Percentiles rank a stretch among this genome's conserved stretches.
phyloP scores from a whole-genome alignment of 1,140 invertebrate species.

The Nasonia giraulti region DNA sequence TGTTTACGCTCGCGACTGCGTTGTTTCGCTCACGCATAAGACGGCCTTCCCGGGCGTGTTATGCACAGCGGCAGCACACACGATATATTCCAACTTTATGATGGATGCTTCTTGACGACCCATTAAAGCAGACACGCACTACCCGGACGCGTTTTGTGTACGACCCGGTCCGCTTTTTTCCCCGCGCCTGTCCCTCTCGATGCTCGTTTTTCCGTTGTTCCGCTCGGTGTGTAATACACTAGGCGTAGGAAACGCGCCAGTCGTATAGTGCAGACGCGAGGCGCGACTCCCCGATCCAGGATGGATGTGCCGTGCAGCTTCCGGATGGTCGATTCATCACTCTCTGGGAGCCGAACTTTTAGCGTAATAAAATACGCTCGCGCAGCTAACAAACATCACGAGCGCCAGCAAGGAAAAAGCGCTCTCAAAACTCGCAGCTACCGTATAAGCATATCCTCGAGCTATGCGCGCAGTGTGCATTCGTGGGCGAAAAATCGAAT shows the following conservation, averaged over 20 bases:
- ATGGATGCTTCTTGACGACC: constrained; percentile 32
- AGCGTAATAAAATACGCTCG: constrained; percentile 21
- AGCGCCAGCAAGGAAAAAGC: neutral
- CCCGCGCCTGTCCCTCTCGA: neutral
- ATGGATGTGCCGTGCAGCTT: constrained; percentile 6
- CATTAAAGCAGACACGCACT: constrained; percentile 16
- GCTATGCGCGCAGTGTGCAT: too few relatives aligned
- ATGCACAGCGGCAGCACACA: neutral
- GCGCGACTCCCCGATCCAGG: neutral
- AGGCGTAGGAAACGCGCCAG: neutral
- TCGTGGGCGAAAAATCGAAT: too few relatives aligned
- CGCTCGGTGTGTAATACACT: neutral
- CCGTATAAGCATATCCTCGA: too few relatives aligned
- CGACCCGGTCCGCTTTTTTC: neutral
- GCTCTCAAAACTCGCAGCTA: neutral
- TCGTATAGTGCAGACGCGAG: neutral
- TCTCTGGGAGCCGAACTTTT: neutral
- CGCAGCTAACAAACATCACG: neutral
- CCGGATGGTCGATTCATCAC: constrained; percentile 16
- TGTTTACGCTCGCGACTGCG: neutral
- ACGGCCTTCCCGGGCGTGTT: neutral
- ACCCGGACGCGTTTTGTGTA: neutral
- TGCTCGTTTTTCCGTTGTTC: neutral
- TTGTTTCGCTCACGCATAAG: neutral
- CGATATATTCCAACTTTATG: constrained; percentile 18